Evolutionary conservation across 2,113 vertebrate species (phyloP), one percentile per base, ranked within the genome.

Genomic region (Rhagologus leucostigma): DNA sequence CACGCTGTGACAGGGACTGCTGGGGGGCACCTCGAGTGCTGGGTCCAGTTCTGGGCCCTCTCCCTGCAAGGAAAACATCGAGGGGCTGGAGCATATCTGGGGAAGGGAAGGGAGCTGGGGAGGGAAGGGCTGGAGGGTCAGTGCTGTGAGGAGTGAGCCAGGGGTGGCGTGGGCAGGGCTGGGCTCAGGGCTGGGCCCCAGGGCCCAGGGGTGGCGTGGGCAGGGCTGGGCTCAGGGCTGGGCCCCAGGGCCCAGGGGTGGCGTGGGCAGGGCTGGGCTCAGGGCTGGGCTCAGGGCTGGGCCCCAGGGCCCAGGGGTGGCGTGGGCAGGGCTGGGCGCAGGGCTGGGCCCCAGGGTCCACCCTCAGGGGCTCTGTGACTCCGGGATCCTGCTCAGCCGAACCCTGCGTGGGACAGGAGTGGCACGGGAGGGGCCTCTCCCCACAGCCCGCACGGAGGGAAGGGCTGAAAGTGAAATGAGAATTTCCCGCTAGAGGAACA

Each of bases 321-420:
- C n/a, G n/a, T n/a, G n/a, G n/a, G n/a, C 22, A 15, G 23, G 26
- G 30, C 46, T 50, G 47, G 47, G 13, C 23, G 9, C 39, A 39
- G 39, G n/a, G n/a, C n/a, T n/a, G n/a, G 11, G 3, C 56, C 14
- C 21, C 20, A 19, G 17, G 29, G 24, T 2, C 74, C 59, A 32
- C 2, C 17, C 42, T 5, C 44, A 4, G 30, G 2, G 47, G 24
- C 3, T 29, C 47, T 29, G 63, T 11, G 59, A 12, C 37, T 52
- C 13, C 7, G 5, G 27, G 35, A 3, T 12, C 10, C 46, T 27
- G 29, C 47, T 20, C 75, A 22, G 49, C 70, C 8, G 35, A 11
- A 4, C 12, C 3, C 19, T 19, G 10, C 0, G 24, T 12, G 39
- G 0, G 6, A 33, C 64, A 32, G 16, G 21, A 10, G 32, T 0